phyloP scores from a whole-genome alignment of 2,888 invertebrate genomes.

The Plutella xylostella region DNA sequence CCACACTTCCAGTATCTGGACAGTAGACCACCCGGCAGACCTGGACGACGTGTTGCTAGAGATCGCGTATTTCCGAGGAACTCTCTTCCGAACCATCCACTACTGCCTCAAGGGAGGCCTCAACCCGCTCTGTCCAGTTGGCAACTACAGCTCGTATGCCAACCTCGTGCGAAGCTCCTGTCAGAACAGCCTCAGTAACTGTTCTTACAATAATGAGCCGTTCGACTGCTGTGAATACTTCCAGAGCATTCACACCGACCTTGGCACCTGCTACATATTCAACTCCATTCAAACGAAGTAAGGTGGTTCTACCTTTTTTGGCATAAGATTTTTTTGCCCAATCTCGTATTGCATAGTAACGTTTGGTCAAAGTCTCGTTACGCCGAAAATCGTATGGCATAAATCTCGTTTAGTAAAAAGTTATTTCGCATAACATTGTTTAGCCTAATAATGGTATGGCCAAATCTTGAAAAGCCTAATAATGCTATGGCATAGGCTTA shows the following conservation, averaged over 20 bases:
- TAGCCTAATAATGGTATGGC: no score
- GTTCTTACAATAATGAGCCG: conserved; percentile 57
- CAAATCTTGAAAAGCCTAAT: no score
- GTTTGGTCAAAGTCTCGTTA: no score
- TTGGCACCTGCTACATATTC: conserved; percentile 71
- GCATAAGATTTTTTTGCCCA: no score
- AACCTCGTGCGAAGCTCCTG: conserved; percentile 66
- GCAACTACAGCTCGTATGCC: conserved; percentile 72
- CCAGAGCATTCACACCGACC: conserved; percentile 66
- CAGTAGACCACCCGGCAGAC: conserved; percentile 74
- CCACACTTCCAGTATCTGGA: conserved; percentile 67
- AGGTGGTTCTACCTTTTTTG: no score
- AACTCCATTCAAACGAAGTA: conserved; percentile 71
- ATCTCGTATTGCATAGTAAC: no score
- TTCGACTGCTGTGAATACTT: conserved; percentile 76
- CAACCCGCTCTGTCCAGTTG: conserved; percentile 66
- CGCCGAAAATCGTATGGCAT: no score
- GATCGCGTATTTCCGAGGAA: conserved; percentile 75
- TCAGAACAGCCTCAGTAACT: conserved; percentile 52
- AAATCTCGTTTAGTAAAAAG: no score
- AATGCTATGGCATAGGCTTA: no score
- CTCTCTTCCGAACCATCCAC: conserved; percentile 74
- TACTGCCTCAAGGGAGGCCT: conserved; percentile 63
- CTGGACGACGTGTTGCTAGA: conserved; percentile 78
- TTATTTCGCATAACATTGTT: no score